These are phyloP conservation scores for Rhadina sibilatrix DNA, from an alignment of 2,113 vertebrate species.

Conservation along the genomic window DNA sequence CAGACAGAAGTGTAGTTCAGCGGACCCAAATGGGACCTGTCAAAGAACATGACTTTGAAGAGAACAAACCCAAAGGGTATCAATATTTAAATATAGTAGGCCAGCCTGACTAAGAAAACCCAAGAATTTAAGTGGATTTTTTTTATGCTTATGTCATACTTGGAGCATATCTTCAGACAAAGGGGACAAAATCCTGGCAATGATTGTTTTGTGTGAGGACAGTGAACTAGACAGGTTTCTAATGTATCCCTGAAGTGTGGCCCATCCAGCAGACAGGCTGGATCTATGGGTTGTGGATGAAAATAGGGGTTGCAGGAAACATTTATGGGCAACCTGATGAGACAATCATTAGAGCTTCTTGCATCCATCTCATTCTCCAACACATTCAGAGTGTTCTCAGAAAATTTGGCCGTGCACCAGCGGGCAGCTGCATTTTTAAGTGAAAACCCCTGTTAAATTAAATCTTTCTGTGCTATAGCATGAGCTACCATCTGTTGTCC, in stretches of 20 bases:
- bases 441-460: neutral
- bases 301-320: neutral
- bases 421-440: conserved; percentile 26
- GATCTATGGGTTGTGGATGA: neutral
- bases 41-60: neutral
- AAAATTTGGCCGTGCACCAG: neutral
- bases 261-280: neutral
- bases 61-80: neutral
- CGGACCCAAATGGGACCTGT: neutral
- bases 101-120: neutral
- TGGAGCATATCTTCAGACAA: neutral
- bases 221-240: neutral
- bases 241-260: neutral
- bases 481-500: conserved; percentile 41
- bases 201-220: neutral
- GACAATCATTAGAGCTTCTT: neutral
- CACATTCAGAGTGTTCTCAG: neutral
- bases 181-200: neutral
- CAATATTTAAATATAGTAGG: neutral
- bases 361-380: neutral
- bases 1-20: rapidly evolving
- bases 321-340: neutral
- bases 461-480: neutral
- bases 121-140: neutral
- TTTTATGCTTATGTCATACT: neutral